Evolutionary conservation across 2,888 invertebrate species (phyloP), one percentile per base, ranked within the genome.

Genomic region (Harpalus rufipes): DNA sequence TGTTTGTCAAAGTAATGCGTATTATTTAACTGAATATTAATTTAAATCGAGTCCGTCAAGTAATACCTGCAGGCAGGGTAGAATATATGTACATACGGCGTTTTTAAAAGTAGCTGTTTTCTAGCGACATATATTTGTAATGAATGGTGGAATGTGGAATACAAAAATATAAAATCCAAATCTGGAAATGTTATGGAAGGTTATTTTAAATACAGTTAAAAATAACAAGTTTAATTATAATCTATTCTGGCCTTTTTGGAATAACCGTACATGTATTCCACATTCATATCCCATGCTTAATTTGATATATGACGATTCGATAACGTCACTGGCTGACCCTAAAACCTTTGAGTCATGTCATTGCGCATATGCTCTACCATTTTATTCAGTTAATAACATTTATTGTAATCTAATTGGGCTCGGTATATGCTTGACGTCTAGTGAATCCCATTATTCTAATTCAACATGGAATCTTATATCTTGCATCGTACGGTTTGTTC

Each of bases 341-440:
- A 14, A 32, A n/a, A 65, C 65, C 65, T 65, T 65, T 65, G 6
- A 32, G 65, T n/a, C 39, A 65, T 8, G 25, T 65, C 65, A 65
- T 25, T 32, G n/a, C 32, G n/a, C 21, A 21, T 21, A 21, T 21
- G 21, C 21, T 3, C 21, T 21, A 21, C 3, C 65, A 32, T 65
- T 65, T n/a, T 25, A 39, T 61, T 21, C 12, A 21, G 65, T 65
- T 65, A 65, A 32, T 65, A 25, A 65, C n/a, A 65, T 65, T 65
- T 65, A 65, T 32, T 25, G 4, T 65, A 65, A 65, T 32, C 32
- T 32, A 65, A 32, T 65, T 32, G 10, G 32, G 25, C 32, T n/a
- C 32, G 12, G 39, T 39, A 21, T 21, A 21, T 21, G 21, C 7
- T 0, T 39, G 32, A 44, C 44, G 44, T 44, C 0, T n/a, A 65